Evolutionary conservation across 2,113 vertebrate species (phyloP).

Genomic region (Malurus alboscapulatus): DNA sequence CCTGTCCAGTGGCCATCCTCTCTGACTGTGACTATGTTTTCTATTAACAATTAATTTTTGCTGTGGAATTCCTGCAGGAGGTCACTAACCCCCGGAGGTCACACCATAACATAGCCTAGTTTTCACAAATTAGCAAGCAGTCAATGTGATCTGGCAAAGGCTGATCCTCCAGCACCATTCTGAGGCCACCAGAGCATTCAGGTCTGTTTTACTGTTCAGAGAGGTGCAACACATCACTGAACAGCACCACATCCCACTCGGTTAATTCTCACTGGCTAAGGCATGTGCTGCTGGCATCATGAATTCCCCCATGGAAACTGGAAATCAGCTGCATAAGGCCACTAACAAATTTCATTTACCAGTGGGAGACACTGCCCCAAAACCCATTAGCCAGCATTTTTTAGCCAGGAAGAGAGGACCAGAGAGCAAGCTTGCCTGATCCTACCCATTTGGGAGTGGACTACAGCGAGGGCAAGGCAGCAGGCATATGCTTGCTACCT

Average conservation of each 20-base stretch:
- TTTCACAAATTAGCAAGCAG: not conserved
- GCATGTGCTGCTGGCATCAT: not conserved
- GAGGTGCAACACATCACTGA: fast-evolving
- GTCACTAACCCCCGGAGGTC: not conserved
- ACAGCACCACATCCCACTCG: not conserved
- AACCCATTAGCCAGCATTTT: constrained; percentile 1
- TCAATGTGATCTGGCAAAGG: not conserved
- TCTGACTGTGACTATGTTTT: not conserved
- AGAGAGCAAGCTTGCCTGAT: not conserved
- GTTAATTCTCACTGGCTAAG: not conserved
- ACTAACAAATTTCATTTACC: not conserved
- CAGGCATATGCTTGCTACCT: not conserved
- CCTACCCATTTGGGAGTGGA: not conserved
- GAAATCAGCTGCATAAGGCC: not conserved
- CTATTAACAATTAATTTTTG: not conserved
- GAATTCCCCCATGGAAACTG: not conserved
- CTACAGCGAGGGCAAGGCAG: not conserved
- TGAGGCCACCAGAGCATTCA: not conserved
- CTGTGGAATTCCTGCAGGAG: not conserved
- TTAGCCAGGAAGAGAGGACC: not conserved
- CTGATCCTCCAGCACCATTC: not conserved
- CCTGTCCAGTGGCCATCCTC: not conserved
- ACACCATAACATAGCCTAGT: fast-evolving
- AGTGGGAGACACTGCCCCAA: not conserved
- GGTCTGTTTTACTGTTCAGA: not conserved